A percentile compares a stretch with the other conserved stretches of the same genome.
Conservation (phyloP, 1,140 invertebrate genomes). For the Bombus haemorrhoidalis region DNA sequence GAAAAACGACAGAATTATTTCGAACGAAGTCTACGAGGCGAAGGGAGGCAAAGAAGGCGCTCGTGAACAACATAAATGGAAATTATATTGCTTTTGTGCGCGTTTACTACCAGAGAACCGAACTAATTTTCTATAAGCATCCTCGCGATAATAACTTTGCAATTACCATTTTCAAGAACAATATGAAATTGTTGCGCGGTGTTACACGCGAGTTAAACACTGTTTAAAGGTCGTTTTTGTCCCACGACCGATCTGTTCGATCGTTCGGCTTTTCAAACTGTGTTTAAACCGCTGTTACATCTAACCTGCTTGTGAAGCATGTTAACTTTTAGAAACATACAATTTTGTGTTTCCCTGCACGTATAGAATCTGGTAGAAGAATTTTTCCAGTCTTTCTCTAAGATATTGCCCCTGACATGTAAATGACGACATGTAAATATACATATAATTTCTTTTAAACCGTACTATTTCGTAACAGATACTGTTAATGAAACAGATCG, state of each 20-base stretch:
- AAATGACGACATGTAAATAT: not conserved
- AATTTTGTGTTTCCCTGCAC: not conserved
- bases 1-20: constrained; percentile 4
- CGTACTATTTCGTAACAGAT: not conserved
- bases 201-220: not conserved
- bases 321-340: not conserved
- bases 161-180: not conserved
- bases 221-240: not conserved
- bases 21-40: not conserved
- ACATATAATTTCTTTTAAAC: not conserved
- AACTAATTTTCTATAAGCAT: not conserved
- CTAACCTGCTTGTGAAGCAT: not conserved
- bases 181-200: not conserved
- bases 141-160: not conserved
- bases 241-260: not conserved
- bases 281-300: too few species aligned
- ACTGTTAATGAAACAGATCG: not conserved
- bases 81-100: not conserved
- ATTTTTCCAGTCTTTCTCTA: not conserved
- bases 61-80: not conserved
- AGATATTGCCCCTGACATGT: not conserved
- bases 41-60: not conserved
- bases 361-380: not conserved
- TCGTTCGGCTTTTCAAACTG: not conserved
- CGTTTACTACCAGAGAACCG: not conserved